These are phyloP conservation scores for Spea hammondii DNA, from an alignment of 2,797 vertebrate species.

Conservation along the genomic window DNA sequence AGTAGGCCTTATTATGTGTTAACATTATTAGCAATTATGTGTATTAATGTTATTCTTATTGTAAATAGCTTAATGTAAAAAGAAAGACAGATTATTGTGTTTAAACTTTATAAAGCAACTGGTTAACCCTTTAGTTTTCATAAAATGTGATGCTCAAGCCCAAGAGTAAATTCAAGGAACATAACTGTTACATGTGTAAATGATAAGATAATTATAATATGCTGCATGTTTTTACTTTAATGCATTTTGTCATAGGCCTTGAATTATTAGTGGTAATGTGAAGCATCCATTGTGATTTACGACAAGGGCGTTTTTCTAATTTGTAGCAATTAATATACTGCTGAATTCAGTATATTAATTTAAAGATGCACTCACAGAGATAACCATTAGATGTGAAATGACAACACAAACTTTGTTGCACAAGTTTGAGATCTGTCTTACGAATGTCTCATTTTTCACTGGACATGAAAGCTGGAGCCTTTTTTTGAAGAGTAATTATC, in stretches of 20 bases:
- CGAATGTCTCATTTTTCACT: constrained; percentile 27
- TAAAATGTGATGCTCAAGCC: too few species aligned
- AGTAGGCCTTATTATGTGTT: too few species aligned
- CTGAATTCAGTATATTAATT: constrained; percentile 41
- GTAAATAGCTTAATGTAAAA: too few species aligned
- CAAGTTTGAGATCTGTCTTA: constrained; percentile 33
- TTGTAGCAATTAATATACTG: constrained; percentile 42
- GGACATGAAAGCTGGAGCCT: constrained; percentile 8
- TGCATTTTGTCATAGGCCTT: constrained; percentile 24
- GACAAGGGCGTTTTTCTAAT: constrained; percentile 37
- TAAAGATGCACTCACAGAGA: constrained; percentile 20
- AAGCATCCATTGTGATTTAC: constrained; percentile 40
- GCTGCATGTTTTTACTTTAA: constrained; percentile 23
- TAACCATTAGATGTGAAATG: constrained; percentile 37
- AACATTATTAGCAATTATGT: too few species aligned
- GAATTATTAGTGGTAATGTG: constrained; percentile 24
- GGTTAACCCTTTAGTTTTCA: too few species aligned
- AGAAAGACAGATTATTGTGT: too few species aligned
- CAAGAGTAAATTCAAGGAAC: background rate
- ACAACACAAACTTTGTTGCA: constrained; percentile 47
- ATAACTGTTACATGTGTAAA: background rate
- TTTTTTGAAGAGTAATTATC: constrained; percentile 49
- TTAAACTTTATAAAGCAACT: too few species aligned
- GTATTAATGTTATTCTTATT: too few species aligned
- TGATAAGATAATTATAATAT: constrained; percentile 6